These are phyloP conservation scores for Andrena trimmerana DNA, from an alignment of 2,888 invertebrate species.

Conservation along the genomic window DNA sequence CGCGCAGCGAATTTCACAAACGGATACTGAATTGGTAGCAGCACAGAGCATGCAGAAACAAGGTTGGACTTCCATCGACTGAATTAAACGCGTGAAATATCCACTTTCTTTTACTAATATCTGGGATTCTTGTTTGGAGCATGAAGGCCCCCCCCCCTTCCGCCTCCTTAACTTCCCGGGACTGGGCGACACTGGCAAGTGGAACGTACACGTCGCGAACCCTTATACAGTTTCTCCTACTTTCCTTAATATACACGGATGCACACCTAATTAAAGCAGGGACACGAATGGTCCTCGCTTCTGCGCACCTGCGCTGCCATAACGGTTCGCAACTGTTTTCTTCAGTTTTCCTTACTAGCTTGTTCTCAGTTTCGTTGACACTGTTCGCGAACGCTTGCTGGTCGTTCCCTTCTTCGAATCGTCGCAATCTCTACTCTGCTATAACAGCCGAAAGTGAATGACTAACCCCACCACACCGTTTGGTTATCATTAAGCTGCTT, in stretches of 20 bases:
- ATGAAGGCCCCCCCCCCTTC: not conserved
- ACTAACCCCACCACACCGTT: too few relatives aligned
- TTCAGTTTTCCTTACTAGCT: conserved; percentile 57
- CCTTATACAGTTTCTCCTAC: conserved; percentile 24
- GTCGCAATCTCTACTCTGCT: not conserved
- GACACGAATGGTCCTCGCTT: conserved; percentile 58
- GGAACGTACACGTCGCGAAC: conserved; percentile 43
- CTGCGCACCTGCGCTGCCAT: conserved; percentile 62
- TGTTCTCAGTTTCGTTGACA: conserved; percentile 38
- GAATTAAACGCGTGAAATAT: conserved; percentile 41
- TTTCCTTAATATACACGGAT: conserved; percentile 63
- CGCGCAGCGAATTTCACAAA: too few relatives aligned
- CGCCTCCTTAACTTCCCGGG: not conserved
- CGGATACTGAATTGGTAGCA: not conserved
- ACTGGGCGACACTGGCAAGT: not conserved
- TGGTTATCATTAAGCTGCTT: too few relatives aligned
- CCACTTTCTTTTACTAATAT: conserved; percentile 21
- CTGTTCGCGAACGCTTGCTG: not conserved
- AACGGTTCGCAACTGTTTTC: conserved; percentile 61
- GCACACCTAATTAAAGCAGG: conserved; percentile 70
- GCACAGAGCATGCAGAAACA: not conserved
- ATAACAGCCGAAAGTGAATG: too few relatives aligned
- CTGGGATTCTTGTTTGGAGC: not conserved
- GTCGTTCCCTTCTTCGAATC: not conserved
- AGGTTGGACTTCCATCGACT: conserved; percentile 10